Percentiles rank a stretch among this genome's conserved stretches.
These are phyloP conservation scores for Rhabditophanes sp. DNA, from an alignment of 2,888 invertebrate species.

Conservation along the genomic window DNA sequence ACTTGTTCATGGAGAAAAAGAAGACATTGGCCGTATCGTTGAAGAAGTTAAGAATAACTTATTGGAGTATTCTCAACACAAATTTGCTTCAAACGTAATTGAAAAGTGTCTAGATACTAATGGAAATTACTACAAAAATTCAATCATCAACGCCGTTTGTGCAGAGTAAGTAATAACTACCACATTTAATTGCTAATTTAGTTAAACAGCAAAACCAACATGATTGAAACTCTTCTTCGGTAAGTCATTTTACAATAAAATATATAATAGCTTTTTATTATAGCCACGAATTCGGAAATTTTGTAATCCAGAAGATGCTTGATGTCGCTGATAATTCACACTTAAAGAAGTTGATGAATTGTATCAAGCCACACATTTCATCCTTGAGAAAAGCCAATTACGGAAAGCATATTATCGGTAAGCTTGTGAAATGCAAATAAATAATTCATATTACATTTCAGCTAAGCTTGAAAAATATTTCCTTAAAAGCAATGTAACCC, in stretches of 20 bases:
- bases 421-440: too few relatives aligned
- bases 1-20: constrained; percentile 81
- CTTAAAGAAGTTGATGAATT: constrained; percentile 91
- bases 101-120: constrained; percentile 98
- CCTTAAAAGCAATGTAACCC: too few relatives aligned
- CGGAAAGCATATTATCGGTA: constrained; percentile 44
- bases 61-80: constrained; percentile 83
- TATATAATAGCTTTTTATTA: too few relatives aligned
- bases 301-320: constrained; percentile 99
- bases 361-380: constrained; percentile 89
- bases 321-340: constrained; percentile 95
- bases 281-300: too few relatives aligned
- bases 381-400: constrained; percentile 95
- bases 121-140: constrained; percentile 74
- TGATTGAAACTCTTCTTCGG: too few relatives aligned
- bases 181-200: constrained; percentile 1
- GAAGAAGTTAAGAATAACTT: constrained; percentile 53
- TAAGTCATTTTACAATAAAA: too few relatives aligned
- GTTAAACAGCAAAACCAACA: too few relatives aligned
- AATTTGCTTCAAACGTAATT: constrained; percentile 95
- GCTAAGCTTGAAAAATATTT: too few relatives aligned
- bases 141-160: constrained; percentile 87
- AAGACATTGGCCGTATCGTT: constrained; percentile 88
- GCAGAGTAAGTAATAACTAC: constrained; percentile 27
- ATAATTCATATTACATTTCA: too few relatives aligned